Percentiles rank a stretch among this genome's conserved stretches.
These are phyloP conservation scores for Argopecten irradians DNA, from an alignment of 1,140 invertebrate species.

Conservation along the genomic window DNA sequence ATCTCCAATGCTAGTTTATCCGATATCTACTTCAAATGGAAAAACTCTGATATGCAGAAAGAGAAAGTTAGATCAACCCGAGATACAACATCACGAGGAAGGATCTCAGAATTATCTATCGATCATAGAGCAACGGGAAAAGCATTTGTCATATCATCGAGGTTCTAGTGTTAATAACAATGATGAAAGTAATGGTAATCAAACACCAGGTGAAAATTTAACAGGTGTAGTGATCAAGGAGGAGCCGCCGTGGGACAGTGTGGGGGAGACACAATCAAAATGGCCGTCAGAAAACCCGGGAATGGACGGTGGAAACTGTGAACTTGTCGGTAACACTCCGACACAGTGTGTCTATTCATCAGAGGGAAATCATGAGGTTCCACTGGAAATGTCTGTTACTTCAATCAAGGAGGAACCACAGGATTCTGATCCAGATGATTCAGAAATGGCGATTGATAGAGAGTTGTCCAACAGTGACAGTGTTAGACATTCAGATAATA, in stretches of 20 bases:
- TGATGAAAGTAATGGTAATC: neutral
- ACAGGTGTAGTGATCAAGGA: neutral
- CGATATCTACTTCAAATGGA: no score
- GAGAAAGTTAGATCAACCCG: no score
- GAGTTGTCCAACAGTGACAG: no score
- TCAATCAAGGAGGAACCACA: neutral
- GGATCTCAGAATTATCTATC: no score
- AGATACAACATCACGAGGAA: neutral
- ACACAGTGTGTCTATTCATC: neutral
- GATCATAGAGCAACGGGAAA: slow-evolving; percentile 22
- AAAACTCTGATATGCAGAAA: no score
- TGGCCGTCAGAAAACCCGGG: neutral
- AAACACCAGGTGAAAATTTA: neutral
- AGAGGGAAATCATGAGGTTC: neutral
- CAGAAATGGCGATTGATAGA: neutral
- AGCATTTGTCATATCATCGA: neutral
- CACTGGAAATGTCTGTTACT: neutral
- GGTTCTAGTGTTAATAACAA: neutral
- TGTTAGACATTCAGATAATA: no score
- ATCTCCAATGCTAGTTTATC: no score
- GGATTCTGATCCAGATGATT: neutral
- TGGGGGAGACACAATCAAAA: neutral
- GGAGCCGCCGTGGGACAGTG: slow-evolving; percentile 19
- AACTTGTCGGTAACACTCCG: neutral
- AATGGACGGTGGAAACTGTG: neutral